Percentiles rank a stretch among this genome's conserved stretches.
Evolutionary conservation across 2,888 invertebrate genomes (phyloP).

Genomic region (Litoditis marina): DNA sequence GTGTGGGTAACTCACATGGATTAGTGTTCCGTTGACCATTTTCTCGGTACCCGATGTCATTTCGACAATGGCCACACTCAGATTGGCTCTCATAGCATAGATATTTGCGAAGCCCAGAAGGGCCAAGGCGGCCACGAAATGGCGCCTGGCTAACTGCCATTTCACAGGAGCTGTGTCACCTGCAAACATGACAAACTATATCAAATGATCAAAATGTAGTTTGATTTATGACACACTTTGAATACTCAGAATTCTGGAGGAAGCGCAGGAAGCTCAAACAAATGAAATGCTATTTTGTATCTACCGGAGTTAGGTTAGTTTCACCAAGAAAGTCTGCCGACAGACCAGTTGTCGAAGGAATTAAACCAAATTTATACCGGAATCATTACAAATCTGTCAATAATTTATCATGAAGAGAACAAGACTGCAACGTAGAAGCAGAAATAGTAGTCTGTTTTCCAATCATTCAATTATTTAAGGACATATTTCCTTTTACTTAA

Average conservation of each 20-base stretch:
- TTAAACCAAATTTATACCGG: too few relatives aligned
- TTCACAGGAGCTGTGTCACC: constrained; percentile 10
- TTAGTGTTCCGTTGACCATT: constrained; percentile 31
- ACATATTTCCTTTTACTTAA: too few relatives aligned
- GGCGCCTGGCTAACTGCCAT: constrained; percentile 53
- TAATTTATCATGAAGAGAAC: too few relatives aligned
- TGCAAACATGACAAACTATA: constrained; percentile 2
- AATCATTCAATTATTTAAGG: too few relatives aligned
- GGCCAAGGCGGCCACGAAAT: constrained; percentile 64
- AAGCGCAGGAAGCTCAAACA: not conserved
- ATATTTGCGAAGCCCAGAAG: constrained; percentile 64
- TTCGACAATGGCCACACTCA: constrained; percentile 55
- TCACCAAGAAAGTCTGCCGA: too few relatives aligned
- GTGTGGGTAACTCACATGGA: constrained; percentile 30
- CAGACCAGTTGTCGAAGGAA: too few relatives aligned
- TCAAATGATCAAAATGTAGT: not conserved
- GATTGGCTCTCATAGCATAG: constrained; percentile 65
- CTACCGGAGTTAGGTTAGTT: too few relatives aligned
- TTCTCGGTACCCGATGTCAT: constrained; percentile 42
- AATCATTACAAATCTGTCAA: too few relatives aligned
- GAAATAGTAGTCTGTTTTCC: too few relatives aligned
- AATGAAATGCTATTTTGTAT: too few relatives aligned
- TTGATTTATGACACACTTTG: not conserved
- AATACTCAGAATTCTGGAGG: not conserved
- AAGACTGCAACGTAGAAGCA: too few relatives aligned